Conservation (phyloP, 2,797 vertebrate species). For the Lutjanus campechanus region DNA sequence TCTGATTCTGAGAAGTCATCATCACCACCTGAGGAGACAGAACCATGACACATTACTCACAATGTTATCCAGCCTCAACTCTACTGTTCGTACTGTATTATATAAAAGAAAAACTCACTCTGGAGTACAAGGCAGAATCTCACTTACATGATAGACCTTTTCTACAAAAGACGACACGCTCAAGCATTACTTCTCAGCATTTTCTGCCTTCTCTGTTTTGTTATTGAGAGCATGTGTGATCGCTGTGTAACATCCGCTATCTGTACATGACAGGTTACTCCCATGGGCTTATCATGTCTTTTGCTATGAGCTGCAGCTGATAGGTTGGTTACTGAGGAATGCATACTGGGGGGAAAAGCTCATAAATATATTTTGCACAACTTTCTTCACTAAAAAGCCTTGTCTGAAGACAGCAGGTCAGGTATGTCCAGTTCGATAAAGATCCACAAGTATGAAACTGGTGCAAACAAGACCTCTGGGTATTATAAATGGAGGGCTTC, state of each 20-base stretch:
- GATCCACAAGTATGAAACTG: slow-evolving; percentile 7
- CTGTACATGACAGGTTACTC: slow-evolving; percentile 41
- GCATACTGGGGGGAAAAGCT: neutral
- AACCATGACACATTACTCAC: slow-evolving; percentile 16
- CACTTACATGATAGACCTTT: slow-evolving; percentile 44
- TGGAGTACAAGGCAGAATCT: slow-evolving; percentile 1
- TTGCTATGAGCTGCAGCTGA: slow-evolving; percentile 42
- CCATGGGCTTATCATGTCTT: slow-evolving; percentile 41
- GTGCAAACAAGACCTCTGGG: no score
- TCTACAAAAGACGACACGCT: slow-evolving; percentile 38
- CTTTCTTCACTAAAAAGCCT: neutral
- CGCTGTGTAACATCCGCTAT: slow-evolving; percentile 12
- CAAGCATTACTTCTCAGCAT: slow-evolving; percentile 41
- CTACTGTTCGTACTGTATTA: neutral
- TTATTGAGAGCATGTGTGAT: neutral
- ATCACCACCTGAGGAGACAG: slow-evolving; percentile 49
- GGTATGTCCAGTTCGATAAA: slow-evolving; percentile 8
- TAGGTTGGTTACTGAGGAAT: neutral
- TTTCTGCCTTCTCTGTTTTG: slow-evolving; percentile 18
- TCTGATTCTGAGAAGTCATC: slow-evolving; percentile 31
- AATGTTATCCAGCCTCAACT: neutral
- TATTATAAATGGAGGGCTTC: slow-evolving; percentile 20
- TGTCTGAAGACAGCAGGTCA: slow-evolving; percentile 6
- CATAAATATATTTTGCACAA: slow-evolving; percentile 3
- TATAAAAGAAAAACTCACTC: neutral